Conservation (phyloP, 2,888 invertebrate species). For the Gymnocheta viridis region DNA sequence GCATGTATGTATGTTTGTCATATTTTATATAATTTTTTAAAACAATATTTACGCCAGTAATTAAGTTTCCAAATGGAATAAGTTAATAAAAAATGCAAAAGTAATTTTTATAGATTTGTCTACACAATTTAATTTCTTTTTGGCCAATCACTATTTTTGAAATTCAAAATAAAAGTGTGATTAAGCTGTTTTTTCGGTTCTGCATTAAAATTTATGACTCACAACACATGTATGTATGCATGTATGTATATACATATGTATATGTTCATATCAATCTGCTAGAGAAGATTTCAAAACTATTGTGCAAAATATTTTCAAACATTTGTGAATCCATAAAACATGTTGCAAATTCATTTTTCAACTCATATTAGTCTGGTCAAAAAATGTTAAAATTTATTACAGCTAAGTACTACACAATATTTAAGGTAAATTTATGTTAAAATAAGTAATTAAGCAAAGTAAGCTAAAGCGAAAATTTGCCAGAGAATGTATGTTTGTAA, state of each 20-base stretch:
- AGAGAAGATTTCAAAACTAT: conserved; percentile 38
- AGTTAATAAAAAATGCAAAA: neutral
- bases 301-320: neutral
- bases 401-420: neutral
- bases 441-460: neutral
- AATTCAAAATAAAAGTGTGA: conserved; percentile 4
- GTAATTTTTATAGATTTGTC: neutral
- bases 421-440: neutral
- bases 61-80: conserved; percentile 13
- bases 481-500: neutral
- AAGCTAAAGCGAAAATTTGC: neutral
- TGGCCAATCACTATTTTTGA: neutral
- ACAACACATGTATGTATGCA: neutral
- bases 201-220: neutral
- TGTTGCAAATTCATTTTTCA: conserved; percentile 12
- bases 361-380: neutral
- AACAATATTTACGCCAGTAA: neutral
- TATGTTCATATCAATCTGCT: neutral
- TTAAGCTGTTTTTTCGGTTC: neutral
- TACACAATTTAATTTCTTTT: neutral
- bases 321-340: conserved; percentile 24
- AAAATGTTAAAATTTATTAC: neutral
- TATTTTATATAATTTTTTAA: conserved; percentile 5
- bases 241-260: neutral
- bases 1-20: neutral